These are phyloP conservation scores for Tiliacea citrago DNA, from an alignment of 2,888 invertebrate genomes.

Conservation along the genomic window DNA sequence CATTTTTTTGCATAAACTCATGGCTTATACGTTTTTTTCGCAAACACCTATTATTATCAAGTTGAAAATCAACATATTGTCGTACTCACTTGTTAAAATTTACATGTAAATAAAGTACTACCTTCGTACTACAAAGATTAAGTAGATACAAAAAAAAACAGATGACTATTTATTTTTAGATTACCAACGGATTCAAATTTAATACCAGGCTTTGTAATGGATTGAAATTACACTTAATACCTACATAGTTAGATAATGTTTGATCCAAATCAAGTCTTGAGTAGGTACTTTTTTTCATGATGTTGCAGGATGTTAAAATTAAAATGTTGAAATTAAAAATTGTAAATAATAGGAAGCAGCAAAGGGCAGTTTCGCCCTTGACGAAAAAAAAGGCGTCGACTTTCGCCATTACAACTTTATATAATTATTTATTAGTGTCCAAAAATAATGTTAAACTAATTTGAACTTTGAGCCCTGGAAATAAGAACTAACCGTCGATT, in stretches of 20 bases:
- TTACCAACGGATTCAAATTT: conserved; percentile 42
- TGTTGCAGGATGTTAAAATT: not conserved
- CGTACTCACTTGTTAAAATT: conserved; percentile 21
- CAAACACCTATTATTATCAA: conserved; percentile 26
- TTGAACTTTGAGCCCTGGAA: conserved; percentile 4
- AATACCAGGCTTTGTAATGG: conserved; percentile 21
- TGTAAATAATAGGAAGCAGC: conserved; percentile 9
- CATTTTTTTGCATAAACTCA: conserved; percentile 1
- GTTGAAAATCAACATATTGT: conserved; percentile 26
- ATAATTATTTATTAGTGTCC: too few species aligned
- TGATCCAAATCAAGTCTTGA: not conserved
- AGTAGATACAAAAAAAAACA: not conserved
- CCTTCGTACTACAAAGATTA: not conserved
- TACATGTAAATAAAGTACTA: conserved; percentile 18
- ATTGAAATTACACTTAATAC: conserved; percentile 5
- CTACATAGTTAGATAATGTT: conserved; percentile 19
- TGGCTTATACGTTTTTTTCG: conserved; percentile 7
- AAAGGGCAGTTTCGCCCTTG: conserved; percentile 28
- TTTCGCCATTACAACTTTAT: conserved; percentile 16
- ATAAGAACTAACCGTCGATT: conserved; percentile 32
- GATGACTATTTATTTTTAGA: conserved; percentile 31
- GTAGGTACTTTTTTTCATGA: not conserved
- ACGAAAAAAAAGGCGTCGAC: conserved; percentile 41
- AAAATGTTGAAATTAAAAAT: too few species aligned
- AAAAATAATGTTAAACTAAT: conserved; percentile 21